Percentiles rank a stretch among this genome's conserved stretches.
These are phyloP conservation scores for Drosophila kuntzei DNA, from an alignment of 2,888 invertebrate genomes.

Conservation along the genomic window DNA sequence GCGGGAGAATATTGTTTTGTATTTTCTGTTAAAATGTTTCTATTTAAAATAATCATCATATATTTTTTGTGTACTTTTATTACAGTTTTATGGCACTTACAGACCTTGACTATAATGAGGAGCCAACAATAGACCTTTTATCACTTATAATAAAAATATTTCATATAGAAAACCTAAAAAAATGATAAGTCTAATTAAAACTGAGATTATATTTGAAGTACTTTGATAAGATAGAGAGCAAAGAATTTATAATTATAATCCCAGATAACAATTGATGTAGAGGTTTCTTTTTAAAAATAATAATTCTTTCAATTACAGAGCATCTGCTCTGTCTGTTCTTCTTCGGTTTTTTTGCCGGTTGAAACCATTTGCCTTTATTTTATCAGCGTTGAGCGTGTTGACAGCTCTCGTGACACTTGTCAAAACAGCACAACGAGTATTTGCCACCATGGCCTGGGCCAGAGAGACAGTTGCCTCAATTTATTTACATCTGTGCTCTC, in stretches of 20 bases:
- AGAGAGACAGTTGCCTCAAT: conserved; percentile 33
- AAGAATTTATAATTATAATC: conserved; percentile 15
- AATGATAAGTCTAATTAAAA: conserved; percentile 20
- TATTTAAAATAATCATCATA: neutral
- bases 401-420: conserved; percentile 78
- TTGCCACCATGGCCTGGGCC: conserved; percentile 47
- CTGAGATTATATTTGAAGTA: neutral
- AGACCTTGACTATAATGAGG: neutral
- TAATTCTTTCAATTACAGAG: conserved; percentile 11
- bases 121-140: neutral
- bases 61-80: neutral
- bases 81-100: neutral
- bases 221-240: conserved; percentile 35
- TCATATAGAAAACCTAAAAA: neutral
- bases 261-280: conserved; percentile 12
- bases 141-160: neutral
- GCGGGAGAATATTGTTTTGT: neutral
- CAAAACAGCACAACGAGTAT: conserved; percentile 63
- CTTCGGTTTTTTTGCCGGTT: conserved; percentile 4
- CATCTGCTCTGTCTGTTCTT: conserved; percentile 6
- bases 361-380: conserved; percentile 37
- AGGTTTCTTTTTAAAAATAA: neutral
- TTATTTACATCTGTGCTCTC: conserved; percentile 54
- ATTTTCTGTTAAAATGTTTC: neutral
- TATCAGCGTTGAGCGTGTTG: conserved; percentile 59